Percentiles rank a stretch among this genome's conserved stretches.
Evolutionary conservation across 1,140 invertebrate species (phyloP).

Genomic region (Aplysia californica): DNA sequence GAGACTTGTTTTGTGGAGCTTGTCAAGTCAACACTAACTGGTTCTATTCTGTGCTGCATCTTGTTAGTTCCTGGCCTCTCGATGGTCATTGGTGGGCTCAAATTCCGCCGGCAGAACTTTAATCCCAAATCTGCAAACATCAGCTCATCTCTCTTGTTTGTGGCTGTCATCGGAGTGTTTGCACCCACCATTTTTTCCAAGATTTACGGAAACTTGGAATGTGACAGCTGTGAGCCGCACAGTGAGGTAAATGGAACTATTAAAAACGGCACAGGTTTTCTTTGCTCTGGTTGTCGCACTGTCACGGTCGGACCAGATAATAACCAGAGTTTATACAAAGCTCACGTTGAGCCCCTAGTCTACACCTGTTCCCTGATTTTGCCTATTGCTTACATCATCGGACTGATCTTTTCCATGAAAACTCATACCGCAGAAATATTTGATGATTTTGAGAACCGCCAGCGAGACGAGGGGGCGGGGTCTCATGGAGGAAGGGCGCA

Average conservation of each 20-base stretch:
- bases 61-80: constrained; percentile 47
- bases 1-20: constrained; percentile 50
- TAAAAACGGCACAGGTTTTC: constrained; percentile 4
- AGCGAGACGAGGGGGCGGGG: constrained; percentile 14
- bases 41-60: constrained; percentile 26
- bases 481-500: constrained; percentile 30
- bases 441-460: constrained; percentile 43
- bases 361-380: constrained; percentile 50
- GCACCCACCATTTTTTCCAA: constrained; percentile 56
- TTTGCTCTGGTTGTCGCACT: background rate
- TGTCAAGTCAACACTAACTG: constrained; percentile 53
- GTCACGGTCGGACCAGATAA: constrained; percentile 41
- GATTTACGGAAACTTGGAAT: constrained; percentile 52
- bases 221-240: constrained; percentile 41
- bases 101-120: constrained; percentile 52
- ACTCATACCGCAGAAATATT: constrained; percentile 52
- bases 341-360: constrained; percentile 51
- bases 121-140: constrained; percentile 54
- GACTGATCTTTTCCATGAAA: constrained; percentile 55
- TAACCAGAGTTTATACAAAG: constrained; percentile 44
- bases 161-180: constrained; percentile 55
- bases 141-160: constrained; percentile 54
- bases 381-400: constrained; percentile 56
- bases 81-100: constrained; percentile 59
- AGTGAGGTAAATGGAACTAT: constrained; percentile 6